These are phyloP conservation scores for Himalopsyche kuldschensis DNA, from an alignment of 2,888 invertebrate species.

Conservation along the genomic window DNA sequence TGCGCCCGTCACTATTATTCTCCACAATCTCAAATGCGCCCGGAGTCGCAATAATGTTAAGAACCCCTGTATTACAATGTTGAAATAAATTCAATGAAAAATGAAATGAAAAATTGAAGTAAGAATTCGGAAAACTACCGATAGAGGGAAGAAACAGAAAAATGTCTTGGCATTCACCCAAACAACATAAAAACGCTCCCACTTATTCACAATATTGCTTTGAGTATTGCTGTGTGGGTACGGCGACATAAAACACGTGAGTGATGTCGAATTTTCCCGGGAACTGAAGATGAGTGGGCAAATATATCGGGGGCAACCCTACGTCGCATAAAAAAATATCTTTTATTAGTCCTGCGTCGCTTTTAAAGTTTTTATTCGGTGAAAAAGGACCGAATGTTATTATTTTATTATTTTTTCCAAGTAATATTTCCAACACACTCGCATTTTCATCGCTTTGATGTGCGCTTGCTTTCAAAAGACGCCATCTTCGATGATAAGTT, in stretches of 20 bases:
- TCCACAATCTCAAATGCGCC: no score
- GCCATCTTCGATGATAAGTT: neutral
- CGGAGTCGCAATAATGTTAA: no score
- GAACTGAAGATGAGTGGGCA: neutral
- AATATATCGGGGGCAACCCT: neutral
- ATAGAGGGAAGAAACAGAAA: neutral
- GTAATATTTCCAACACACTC: neutral
- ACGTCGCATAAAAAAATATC: neutral
- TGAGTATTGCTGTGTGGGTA: neutral
- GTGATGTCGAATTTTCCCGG: neutral
- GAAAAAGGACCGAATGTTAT: neutral
- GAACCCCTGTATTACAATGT: no score
- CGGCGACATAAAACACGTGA: neutral
- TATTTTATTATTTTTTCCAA: slow-evolving; percentile 1
- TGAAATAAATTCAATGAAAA: neutral
- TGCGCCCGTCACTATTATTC: no score
- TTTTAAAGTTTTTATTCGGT: neutral
- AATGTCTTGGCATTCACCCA: neutral
- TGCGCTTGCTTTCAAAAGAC: neutral
- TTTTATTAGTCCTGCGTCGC: neutral
- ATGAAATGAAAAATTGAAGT: neutral
- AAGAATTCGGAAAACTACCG: neutral
- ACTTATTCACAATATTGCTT: neutral
- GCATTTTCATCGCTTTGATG: neutral
- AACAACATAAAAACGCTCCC: neutral